phyloP scores from a whole-genome alignment of 2,888 invertebrate genomes.

The Diachrysia chrysitis region DNA sequence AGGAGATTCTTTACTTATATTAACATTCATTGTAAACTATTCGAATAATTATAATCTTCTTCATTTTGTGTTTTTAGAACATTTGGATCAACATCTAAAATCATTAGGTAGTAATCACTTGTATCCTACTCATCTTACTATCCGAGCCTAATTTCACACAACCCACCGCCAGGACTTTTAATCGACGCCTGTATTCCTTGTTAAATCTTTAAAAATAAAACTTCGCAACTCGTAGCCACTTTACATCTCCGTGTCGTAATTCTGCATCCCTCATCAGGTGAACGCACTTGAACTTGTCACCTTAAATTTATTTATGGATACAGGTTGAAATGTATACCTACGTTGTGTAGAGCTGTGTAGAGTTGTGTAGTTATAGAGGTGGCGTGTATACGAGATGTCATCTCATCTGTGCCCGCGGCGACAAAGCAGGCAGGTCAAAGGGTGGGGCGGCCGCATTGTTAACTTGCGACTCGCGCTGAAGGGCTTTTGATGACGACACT shows the following conservation, averaged over 20 bases:
- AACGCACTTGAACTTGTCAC: conserved; percentile 37
- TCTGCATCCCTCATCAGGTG: background rate
- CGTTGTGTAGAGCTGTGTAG: conserved; percentile 15
- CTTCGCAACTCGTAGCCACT: background rate
- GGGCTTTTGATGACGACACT: conserved; percentile 84
- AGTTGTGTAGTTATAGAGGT: conserved; percentile 34
- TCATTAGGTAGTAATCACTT: too few species aligned
- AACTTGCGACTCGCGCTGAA: conserved; percentile 83
- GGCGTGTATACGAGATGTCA: conserved; percentile 74
- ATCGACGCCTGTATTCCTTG: conserved; percentile 7
- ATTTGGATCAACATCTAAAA: too few species aligned
- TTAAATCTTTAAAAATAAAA: background rate
- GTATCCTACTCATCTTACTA: too few species aligned
- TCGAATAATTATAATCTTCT: background rate
- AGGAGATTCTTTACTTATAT: conserved; percentile 17
- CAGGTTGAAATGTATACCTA: conserved; percentile 37
- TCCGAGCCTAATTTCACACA: background rate
- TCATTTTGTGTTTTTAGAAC: background rate
- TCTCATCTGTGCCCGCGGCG: conserved; percentile 79
- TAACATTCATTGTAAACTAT: conserved; percentile 8
- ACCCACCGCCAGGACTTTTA: conserved; percentile 10
- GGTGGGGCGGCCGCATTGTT: conserved; percentile 84
- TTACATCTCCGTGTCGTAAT: background rate
- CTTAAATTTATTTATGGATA: conserved; percentile 47
- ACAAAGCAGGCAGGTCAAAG: conserved; percentile 87